These are phyloP conservation scores for Carpatolechia fugitivella DNA, from an alignment of 2,888 invertebrate species.

Conservation along the genomic window DNA sequence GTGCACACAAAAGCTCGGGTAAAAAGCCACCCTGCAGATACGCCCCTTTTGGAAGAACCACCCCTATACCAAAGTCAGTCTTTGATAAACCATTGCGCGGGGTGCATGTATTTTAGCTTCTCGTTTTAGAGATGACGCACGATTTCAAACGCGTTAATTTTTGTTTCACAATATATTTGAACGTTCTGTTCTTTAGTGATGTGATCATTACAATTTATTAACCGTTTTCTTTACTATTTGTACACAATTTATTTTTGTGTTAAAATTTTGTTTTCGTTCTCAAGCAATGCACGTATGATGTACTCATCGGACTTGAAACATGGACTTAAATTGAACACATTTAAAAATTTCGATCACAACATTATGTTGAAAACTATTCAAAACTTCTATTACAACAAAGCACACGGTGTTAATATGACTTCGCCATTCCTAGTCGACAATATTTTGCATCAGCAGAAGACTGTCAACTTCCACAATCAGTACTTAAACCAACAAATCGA, in stretches of 20 bases:
- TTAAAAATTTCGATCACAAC: constrained; percentile 61
- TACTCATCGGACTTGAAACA: constrained; percentile 68
- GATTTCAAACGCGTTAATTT: constrained; percentile 20
- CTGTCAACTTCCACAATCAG: constrained; percentile 68
- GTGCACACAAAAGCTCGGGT: constrained; percentile 55
- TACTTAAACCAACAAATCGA: constrained; percentile 77
- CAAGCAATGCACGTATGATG: constrained; percentile 54
- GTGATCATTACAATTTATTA: constrained; percentile 14
- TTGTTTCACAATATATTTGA: constrained; percentile 21
- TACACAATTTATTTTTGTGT: constrained; percentile 10
- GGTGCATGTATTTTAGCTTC: constrained; percentile 34
- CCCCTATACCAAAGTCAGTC: constrained; percentile 56
- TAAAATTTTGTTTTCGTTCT: constrained; percentile 21
- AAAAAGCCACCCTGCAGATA: constrained; percentile 64
- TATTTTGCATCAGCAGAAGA: constrained; percentile 79
- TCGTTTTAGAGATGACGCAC: constrained; percentile 16
- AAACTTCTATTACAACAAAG: constrained; percentile 64
- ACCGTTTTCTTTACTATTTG: constrained; percentile 18
- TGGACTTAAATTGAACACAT: constrained; percentile 65
- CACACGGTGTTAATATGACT: constrained; percentile 69
- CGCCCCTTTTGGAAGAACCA: constrained; percentile 66
- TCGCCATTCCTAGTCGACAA: constrained; percentile 82
- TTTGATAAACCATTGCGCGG: constrained; percentile 34
- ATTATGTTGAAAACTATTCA: constrained; percentile 76
- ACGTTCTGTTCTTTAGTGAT: constrained; percentile 26